phyloP scores from a whole-genome alignment of 2,888 invertebrate species.

The Oscheius sp. region DNA sequence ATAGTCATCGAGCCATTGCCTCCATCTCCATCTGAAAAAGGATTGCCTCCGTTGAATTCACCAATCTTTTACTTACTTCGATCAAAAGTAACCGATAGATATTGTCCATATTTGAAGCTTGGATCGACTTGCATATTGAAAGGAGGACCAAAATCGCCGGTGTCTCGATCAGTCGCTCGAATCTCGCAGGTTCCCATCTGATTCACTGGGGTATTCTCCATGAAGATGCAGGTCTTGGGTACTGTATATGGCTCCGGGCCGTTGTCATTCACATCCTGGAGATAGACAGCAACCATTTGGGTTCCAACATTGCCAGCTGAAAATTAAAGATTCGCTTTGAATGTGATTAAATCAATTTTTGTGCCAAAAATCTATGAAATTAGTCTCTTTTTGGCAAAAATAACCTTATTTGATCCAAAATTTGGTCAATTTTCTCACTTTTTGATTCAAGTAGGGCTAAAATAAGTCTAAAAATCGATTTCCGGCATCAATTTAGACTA shows the following conservation, averaged over 20 bases:
- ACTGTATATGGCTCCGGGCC: slow-evolving; percentile 86
- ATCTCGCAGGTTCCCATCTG: slow-evolving; percentile 76
- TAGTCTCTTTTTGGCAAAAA: too few relatives aligned
- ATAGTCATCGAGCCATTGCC: slow-evolving; percentile 97
- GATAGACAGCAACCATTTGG: slow-evolving; percentile 80
- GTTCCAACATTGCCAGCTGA: slow-evolving; percentile 82
- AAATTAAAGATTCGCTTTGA: too few relatives aligned
- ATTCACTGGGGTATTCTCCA: slow-evolving; percentile 88
- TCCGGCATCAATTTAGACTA: too few relatives aligned
- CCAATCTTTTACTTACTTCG: slow-evolving; percentile 80
- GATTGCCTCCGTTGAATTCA: neutral
- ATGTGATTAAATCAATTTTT: neutral
- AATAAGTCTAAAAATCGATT: too few relatives aligned
- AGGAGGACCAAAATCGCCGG: slow-evolving; percentile 80
- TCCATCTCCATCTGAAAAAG: slow-evolving; percentile 84
- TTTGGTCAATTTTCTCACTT: too few relatives aligned
- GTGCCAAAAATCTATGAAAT: neutral
- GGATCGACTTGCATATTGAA: slow-evolving; percentile 77
- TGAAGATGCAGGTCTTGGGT: slow-evolving; percentile 89
- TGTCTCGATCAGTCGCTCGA: slow-evolving; percentile 65
- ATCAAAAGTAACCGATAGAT: slow-evolving; percentile 95
- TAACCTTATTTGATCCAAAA: too few relatives aligned
- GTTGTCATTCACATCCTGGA: slow-evolving; percentile 90
- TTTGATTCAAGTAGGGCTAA: too few relatives aligned
- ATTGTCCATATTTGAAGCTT: slow-evolving; percentile 75